phyloP scores from a whole-genome alignment of 2,797 vertebrate species.

The Adrianichthys oophorus region DNA sequence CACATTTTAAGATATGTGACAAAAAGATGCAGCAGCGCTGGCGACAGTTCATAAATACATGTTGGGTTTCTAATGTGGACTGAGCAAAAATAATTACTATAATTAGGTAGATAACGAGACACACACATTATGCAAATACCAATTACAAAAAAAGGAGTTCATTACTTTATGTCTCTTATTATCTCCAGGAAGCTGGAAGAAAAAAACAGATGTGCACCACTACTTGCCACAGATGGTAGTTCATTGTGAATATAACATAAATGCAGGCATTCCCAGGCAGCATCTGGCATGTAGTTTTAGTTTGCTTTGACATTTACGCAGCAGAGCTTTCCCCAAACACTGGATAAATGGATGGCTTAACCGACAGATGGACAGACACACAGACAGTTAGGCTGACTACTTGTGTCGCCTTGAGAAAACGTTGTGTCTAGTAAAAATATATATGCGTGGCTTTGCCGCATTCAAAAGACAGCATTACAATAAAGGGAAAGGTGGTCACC shows the following conservation, averaged over 20 bases:
- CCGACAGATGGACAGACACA: too few species aligned
- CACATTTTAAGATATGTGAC: background rate
- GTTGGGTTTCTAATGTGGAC: conserved; percentile 8
- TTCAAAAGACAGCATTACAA: too few species aligned
- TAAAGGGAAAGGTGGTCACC: too few species aligned
- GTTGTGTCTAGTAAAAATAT: too few species aligned
- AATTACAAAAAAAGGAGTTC: conserved; percentile 27
- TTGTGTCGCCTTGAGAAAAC: too few species aligned
- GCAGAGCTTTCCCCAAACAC: conserved; percentile 13
- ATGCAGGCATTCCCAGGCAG: conserved; percentile 27
- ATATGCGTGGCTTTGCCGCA: too few species aligned
- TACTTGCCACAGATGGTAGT: conserved; percentile 43
- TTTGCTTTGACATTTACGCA: conserved; percentile 33
- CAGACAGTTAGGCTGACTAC: too few species aligned
- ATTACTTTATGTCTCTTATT: conserved; percentile 10
- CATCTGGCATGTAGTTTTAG: conserved; percentile 32
- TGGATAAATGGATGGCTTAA: background rate
- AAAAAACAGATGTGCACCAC: background rate
- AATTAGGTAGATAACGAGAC: conserved; percentile 3
- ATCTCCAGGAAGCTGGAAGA: conserved; percentile 12
- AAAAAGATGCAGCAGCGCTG: conserved; percentile 11
- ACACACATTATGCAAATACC: conserved; percentile 13
- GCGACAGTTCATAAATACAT: background rate
- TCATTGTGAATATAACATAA: conserved; percentile 46
- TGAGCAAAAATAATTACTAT: conserved; percentile 11